These are phyloP conservation scores for Protobothrops mucrosquamatus DNA, from an alignment of 2,113 vertebrate species.

Conservation along the genomic window DNA sequence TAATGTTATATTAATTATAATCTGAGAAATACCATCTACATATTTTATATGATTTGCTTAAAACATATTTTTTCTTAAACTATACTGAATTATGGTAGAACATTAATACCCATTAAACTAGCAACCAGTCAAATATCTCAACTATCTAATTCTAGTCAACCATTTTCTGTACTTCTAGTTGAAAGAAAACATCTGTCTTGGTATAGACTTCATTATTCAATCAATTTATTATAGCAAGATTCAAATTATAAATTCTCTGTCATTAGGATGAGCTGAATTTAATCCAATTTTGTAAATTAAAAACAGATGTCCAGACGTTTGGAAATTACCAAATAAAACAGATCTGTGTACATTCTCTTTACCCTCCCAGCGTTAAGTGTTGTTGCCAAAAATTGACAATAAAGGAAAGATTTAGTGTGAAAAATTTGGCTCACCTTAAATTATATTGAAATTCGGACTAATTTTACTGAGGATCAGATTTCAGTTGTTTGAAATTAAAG, in stretches of 20 bases:
- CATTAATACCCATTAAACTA: conserved; percentile 13
- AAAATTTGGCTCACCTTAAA: conserved; percentile 17
- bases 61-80: neutral
- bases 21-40: too few species aligned
- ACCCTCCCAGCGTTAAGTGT: conserved; percentile 5
- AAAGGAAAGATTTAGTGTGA: conserved; percentile 23
- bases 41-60: too few species aligned
- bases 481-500: neutral
- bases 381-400: conserved; percentile 27
- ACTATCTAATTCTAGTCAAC: conserved; percentile 50
- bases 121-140: conserved; percentile 42
- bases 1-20: too few species aligned
- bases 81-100: conserved; percentile 2
- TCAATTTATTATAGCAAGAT: conserved; percentile 24
- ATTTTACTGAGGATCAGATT: neutral
- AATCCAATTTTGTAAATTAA: conserved; percentile 55
- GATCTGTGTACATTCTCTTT: conserved; percentile 1
- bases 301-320: conserved; percentile 43
- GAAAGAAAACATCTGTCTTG: conserved; percentile 55
- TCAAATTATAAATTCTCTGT: conserved; percentile 50
- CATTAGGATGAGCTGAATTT: conserved; percentile 54
- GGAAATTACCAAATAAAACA: conserved; percentile 14
- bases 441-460: conserved; percentile 2
- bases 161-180: conserved; percentile 55
- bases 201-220: conserved; percentile 47